Evolutionary conservation across 2,888 invertebrate species (phyloP), one percentile per base, ranked within the genome.

Genomic region (Drosophila paramelanica): DNA sequence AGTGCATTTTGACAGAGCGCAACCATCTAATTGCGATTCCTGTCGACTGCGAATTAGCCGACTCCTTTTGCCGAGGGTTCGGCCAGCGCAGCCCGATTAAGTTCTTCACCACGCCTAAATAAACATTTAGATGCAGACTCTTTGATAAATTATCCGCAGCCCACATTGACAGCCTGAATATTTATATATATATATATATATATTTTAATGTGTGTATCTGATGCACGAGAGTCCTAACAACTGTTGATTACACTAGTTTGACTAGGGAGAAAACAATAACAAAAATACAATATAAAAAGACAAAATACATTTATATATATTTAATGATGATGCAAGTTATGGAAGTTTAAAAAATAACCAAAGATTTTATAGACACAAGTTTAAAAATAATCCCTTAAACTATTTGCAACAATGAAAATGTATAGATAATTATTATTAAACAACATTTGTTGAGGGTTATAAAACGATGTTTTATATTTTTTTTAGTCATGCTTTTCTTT

Each of bases 21-120:
- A 52, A 65, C 76, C 79, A 85, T 89, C 88, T 77, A 77, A 88
- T 73, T 89, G 88, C 81, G 62, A 87, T 81, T 81, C 68, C 31
- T 67, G 31, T 45, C 46, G 46, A 42, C 47, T 52, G 38, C 31
- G 57, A 67, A 61, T 74, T 73, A 68, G 36, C 69, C 56, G 41
- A 20, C 27, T 13, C 31, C 42, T 17, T 23, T 1, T 0, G 43
- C 17, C 17, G 11, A 20, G 42, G 42, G 42, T 11, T 11, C 17
- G 14, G 14, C 43, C 27, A n/a, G 23, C 13, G 47, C 13, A 8
- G 59, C 67, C 75, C 41, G 81, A 79, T 84, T 81, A 81, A 71
- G 81, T 81, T 84, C 68, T 66, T 73, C 76, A 55, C 6, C 43
- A 67, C 67, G 67, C 67, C 77, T 81, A 75, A 77, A 68, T 77